Evolutionary conservation across 2,797 vertebrate genomes (phyloP).

Genomic region (Tenualosa ilisha): DNA sequence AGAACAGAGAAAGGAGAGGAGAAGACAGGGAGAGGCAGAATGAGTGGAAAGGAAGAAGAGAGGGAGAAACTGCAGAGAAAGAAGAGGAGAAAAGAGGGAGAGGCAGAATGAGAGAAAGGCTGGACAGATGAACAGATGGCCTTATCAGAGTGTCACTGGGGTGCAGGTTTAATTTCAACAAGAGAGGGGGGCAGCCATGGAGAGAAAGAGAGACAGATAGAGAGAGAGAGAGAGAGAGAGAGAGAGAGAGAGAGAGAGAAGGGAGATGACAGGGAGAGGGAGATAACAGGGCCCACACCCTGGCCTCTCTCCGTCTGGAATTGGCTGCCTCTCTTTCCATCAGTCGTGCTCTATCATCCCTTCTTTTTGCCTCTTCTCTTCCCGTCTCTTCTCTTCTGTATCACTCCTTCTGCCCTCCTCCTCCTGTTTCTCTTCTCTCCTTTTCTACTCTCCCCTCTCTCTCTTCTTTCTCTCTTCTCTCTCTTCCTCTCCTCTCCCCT

Average conservation of each 20-base stretch:
- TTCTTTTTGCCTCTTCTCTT: not conserved
- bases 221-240: not conserved
- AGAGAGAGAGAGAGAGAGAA: slow-evolving; percentile 51
- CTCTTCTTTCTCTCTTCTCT: slow-evolving; percentile 46
- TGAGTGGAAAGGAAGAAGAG: no score
- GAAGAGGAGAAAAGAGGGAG: not conserved
- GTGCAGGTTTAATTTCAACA: slow-evolving; percentile 73
- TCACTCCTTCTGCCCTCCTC: slow-evolving; percentile 32
- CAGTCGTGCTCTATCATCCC: not conserved
- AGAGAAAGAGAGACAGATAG: not conserved
- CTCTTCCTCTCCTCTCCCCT: slow-evolving; percentile 8
- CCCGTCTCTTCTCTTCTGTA: slow-evolving; percentile 30
- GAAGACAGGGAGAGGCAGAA: no score
- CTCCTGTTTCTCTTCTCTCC: slow-evolving; percentile 41
- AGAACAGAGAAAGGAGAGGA: no score
- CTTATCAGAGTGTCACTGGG: slow-evolving; percentile 63
- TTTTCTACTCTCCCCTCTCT: slow-evolving; percentile 48
- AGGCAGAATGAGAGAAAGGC: slow-evolving; percentile 21
- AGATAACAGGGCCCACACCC: slow-evolving; percentile 25
- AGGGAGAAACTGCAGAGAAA: not conserved
- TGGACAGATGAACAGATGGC: slow-evolving; percentile 68
- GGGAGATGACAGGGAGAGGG: slow-evolving; percentile 36
- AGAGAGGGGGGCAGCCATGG: slow-evolving; percentile 39
- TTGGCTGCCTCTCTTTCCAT: slow-evolving; percentile 35
- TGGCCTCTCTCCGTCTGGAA: slow-evolving; percentile 14